phyloP scores from a whole-genome alignment of 2,113 vertebrate species.

The Neomonachus schauinslandi region DNA sequence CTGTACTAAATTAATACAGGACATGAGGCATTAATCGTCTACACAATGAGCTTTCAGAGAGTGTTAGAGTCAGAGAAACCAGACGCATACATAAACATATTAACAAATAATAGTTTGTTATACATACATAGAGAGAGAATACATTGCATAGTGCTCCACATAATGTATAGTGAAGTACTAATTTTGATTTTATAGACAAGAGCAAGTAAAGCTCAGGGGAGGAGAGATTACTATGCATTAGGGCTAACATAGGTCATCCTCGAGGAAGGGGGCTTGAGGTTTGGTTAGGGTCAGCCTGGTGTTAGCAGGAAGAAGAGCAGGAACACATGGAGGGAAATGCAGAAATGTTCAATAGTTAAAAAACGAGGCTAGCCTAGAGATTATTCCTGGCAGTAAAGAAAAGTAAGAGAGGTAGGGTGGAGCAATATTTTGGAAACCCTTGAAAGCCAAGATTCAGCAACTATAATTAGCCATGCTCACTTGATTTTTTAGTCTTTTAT shows the following conservation, averaged over 20 bases:
- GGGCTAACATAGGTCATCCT: not conserved
- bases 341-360: not conserved
- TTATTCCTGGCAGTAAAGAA: not conserved
- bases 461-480: not conserved
- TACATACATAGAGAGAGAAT: not conserved
- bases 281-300: not conserved
- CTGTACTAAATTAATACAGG: conserved; percentile 31
- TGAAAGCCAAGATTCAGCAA: not conserved
- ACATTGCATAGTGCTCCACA: not conserved
- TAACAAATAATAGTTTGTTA: not conserved
- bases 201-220: not conserved
- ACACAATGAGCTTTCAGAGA: conserved; percentile 28
- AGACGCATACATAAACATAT: not conserved
- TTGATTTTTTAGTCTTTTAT: not conserved
- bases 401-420: not conserved
- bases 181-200: conserved; percentile 12
- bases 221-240: not conserved
- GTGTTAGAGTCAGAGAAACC: not conserved
- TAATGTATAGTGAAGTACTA: not conserved
- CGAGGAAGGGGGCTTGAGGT: not conserved
- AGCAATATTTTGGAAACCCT: conserved; percentile 24
- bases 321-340: not conserved
- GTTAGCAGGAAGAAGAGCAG: not conserved
- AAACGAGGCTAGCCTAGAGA: not conserved
- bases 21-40: conserved; percentile 13